phyloP scores from a whole-genome alignment of 2,113 vertebrate species.

The Hippocampus mohnikei region DNA sequence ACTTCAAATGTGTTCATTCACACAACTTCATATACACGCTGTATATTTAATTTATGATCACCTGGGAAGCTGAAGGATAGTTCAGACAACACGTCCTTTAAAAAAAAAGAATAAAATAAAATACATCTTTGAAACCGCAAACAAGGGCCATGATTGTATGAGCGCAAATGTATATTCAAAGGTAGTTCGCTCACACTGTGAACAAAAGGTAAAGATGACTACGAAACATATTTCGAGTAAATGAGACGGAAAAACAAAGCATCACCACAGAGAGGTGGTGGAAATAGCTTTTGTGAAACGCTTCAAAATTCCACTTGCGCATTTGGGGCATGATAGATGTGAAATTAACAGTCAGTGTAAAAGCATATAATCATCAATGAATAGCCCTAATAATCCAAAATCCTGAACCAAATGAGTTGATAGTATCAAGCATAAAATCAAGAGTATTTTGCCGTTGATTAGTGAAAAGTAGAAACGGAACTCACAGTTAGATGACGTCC shows the following conservation, averaged over 20 bases:
- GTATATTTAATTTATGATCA: neutral
- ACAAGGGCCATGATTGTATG: neutral
- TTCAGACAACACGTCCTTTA: neutral
- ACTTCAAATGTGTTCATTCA: neutral
- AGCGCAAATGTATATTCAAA: constrained; percentile 2
- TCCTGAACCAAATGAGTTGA: constrained; percentile 3
- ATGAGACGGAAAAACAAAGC: constrained; percentile 12
- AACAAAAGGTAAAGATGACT: constrained; percentile 14
- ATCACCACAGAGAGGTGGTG: neutral
- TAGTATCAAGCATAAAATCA: neutral
- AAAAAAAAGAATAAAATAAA: too few species aligned
- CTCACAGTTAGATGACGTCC: constrained; percentile 94
- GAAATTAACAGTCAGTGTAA: constrained; percentile 5
- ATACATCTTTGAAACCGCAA: neutral
- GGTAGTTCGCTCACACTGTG: constrained; percentile 19
- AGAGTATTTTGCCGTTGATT: neutral
- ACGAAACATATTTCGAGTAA: constrained; percentile 9
- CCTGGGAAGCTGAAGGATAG: neutral
- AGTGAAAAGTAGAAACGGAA: neutral
- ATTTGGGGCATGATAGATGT: neutral
- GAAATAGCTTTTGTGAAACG: neutral
- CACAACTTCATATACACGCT: neutral
- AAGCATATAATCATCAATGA: neutral
- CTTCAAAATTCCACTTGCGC: neutral
- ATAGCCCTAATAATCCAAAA: constrained; percentile 1